Percentiles rank a stretch among this genome's conserved stretches.
These are phyloP conservation scores for Papilio xuthus DNA, from an alignment of 1,140 invertebrate species.

Conservation along the genomic window DNA sequence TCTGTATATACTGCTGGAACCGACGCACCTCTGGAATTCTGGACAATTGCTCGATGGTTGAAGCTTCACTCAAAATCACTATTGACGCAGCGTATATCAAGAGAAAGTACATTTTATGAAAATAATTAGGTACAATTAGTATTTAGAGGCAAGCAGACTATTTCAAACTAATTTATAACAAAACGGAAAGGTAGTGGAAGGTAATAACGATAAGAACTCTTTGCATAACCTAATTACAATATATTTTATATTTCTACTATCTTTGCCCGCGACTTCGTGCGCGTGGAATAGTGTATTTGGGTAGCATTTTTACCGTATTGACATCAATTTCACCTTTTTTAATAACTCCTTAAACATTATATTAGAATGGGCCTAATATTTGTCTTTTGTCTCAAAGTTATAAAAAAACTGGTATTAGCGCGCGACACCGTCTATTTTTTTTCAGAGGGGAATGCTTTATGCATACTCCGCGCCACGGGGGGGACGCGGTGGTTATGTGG, in stretches of 20 bases:
- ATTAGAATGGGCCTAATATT: too few relatives aligned
- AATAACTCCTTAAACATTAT: too few relatives aligned
- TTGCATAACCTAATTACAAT: constrained; percentile 1
- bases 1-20: constrained; percentile 48
- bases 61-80: background rate
- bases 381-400: too few relatives aligned
- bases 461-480: too few relatives aligned
- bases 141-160: background rate
- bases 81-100: background rate
- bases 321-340: too few relatives aligned
- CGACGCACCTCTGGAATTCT: constrained; percentile 40
- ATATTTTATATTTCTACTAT: background rate
- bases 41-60: constrained; percentile 29
- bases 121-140: background rate
- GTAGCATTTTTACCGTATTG: too few relatives aligned
- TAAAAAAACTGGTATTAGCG: too few relatives aligned
- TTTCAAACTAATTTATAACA: background rate
- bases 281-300: too few relatives aligned
- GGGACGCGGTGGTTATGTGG: too few relatives aligned
- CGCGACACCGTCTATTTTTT: too few relatives aligned
- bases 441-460: too few relatives aligned
- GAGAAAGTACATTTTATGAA: background rate
- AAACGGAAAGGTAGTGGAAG: background rate
- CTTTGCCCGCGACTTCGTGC: too few relatives aligned
- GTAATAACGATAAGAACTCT: background rate